A percentile compares a stretch with the other conserved stretches of the same genome.
These are phyloP conservation scores for Nerophis lumbriciformis DNA, from an alignment of 2,113 vertebrate species.

Conservation along the genomic window DNA sequence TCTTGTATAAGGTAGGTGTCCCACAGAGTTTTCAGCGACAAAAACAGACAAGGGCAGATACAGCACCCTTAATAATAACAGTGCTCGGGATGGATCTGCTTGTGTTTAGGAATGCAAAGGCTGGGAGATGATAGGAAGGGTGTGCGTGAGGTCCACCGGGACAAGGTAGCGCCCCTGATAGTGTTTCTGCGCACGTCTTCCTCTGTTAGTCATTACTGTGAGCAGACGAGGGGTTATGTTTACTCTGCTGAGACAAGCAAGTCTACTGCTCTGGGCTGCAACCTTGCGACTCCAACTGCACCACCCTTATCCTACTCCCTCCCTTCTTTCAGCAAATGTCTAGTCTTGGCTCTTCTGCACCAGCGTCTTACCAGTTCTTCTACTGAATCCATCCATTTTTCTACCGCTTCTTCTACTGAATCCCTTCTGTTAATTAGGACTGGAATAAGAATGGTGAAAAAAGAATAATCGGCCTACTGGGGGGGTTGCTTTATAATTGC, in stretches of 20 bases:
- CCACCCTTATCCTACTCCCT: background rate
- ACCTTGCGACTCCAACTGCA: slow-evolving; percentile 54
- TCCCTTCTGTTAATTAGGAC: slow-evolving; percentile 22
- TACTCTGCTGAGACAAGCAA: slow-evolving; percentile 76
- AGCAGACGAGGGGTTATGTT: slow-evolving; percentile 72
- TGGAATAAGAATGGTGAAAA: slow-evolving; percentile 17
- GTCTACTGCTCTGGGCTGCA: slow-evolving; percentile 70
- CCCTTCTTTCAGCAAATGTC: background rate
- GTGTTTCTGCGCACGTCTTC: slow-evolving; percentile 66
- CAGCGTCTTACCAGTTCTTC: slow-evolving; percentile 25
- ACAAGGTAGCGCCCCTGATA: slow-evolving; percentile 56
- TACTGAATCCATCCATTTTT: slow-evolving; percentile 21
- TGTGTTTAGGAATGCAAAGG: slow-evolving; percentile 42
- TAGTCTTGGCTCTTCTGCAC: background rate
- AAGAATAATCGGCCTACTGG: slow-evolving; percentile 31
- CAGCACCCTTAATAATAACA: slow-evolving; percentile 26
- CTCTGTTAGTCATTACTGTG: slow-evolving; percentile 73
- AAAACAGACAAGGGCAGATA: slow-evolving; percentile 43
- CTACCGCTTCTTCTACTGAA: slow-evolving; percentile 23
- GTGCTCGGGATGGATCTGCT: slow-evolving; percentile 24
- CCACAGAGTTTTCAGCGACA: slow-evolving; percentile 21
- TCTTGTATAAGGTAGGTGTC: slow-evolving; percentile 19
- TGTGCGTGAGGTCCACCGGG: slow-evolving; percentile 49
- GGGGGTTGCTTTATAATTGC: slow-evolving; percentile 50
- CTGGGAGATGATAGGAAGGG: slow-evolving; percentile 47